Evolutionary conservation across 2,113 vertebrate species (phyloP), one percentile per base, ranked within the genome.

Genomic region (Bostrychus sinensis): DNA sequence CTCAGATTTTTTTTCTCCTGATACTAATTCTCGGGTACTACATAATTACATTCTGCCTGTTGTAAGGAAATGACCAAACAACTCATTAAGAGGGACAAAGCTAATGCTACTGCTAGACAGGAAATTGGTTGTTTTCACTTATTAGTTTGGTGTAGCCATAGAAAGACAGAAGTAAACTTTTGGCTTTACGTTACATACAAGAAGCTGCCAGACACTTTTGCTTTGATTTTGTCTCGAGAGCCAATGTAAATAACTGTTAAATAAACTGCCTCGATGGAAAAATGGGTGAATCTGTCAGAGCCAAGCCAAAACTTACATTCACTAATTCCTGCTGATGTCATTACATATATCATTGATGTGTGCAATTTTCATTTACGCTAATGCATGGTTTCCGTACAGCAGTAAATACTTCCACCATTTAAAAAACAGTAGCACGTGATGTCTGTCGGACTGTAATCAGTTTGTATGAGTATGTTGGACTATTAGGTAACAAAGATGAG

Each of bases 31-130:
- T 48, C 17, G 48, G 8, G 13, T 14, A 51, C 48, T 28, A 13
- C 22, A 66, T 81, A 17, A 68, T 59, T 51, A 10, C 45, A 1
- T 67, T 69, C 34, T 56, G 26, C 7, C 10, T 56, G 64, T 69
- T 34, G 5, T 23, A 32, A 38, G 57, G 62, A 84, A 81, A 77
- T 62, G 20, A 81, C 25, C 19, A 45, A 28, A 60, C 56, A 68
- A 54, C 30, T 75, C 59, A 77, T 82, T 74, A 56, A 60, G 22
- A 6, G n/a, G 50, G 23, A 55, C 17, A 1, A 11, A 25, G 71
- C 46, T 72, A 73, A 65, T 1, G 1, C 66, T 78, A 25, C 53
- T 53, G 46, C 43, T 10, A 30, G 54, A 55, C 54, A 56, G 42
- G 51, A 67, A 72, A 73, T 55, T 50, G 54, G 9, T 17, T 10